Percentiles rank a stretch among this genome's conserved stretches.
phyloP scores from a whole-genome alignment of 2,888 invertebrate genomes.

The Liodrosophila aerea region DNA sequence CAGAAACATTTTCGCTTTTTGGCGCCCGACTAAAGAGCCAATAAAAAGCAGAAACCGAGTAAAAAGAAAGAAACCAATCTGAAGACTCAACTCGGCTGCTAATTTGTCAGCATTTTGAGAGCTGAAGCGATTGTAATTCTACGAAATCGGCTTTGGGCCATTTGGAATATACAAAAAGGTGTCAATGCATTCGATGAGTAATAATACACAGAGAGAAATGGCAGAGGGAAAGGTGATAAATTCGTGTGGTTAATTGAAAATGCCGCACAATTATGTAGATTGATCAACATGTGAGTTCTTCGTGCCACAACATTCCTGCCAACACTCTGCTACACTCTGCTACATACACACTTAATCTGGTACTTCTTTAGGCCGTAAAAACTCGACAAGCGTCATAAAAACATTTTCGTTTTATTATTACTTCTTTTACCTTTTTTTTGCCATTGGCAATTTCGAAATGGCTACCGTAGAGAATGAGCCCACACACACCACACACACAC shows the following conservation, averaged over 20 bases:
- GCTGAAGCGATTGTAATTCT: conserved; percentile 60
- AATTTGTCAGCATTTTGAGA: conserved; percentile 63
- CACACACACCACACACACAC: too few relatives aligned
- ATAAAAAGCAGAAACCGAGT: conserved; percentile 3
- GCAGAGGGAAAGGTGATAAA: conserved; percentile 48
- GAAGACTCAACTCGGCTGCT: conserved; percentile 41
- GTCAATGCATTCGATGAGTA: conserved; percentile 76
- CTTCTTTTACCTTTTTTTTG: conserved; percentile 13
- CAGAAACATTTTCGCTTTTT: conserved; percentile 11
- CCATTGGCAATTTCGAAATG: conserved; percentile 25
- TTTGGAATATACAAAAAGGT: conserved; percentile 54
- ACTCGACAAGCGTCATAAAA: conserved; percentile 34
- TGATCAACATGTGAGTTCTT: conserved; percentile 42
- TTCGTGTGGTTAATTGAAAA: conserved; percentile 59
- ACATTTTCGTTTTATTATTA: conserved; percentile 10
- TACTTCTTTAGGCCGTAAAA: conserved; percentile 47
- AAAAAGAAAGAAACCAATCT: conserved; percentile 10
- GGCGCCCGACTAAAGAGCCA: conserved; percentile 21
- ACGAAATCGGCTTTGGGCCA: conserved; percentile 69
- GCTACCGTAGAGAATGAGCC: conserved; percentile 54
- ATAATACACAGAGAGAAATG: conserved; percentile 46
- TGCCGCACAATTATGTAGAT: conserved; percentile 58
- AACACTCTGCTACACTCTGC: neutral
- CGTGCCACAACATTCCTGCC: conserved; percentile 8
- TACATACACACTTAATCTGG: neutral